Evolutionary conservation across 2,888 invertebrate genomes (phyloP).

Genomic region (Phytoseiulus persimilis): DNA sequence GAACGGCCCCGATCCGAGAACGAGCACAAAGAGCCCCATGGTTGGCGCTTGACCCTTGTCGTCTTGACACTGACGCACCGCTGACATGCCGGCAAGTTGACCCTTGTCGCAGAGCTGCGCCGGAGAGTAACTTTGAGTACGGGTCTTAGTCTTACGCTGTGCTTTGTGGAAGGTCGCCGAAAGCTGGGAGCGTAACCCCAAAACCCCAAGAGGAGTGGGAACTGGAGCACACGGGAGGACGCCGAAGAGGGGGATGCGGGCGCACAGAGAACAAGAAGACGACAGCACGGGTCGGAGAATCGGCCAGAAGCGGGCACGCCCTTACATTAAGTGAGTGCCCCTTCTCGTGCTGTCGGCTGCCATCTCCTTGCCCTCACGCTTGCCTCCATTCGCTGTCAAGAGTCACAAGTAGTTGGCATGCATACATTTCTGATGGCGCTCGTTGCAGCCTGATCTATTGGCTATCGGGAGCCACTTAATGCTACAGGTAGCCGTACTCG

Average conservation of each 20-base stretch:
- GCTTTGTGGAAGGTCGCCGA: too few species aligned
- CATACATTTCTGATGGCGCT: background rate
- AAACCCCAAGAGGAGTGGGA: too few species aligned
- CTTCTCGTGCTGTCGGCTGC: background rate
- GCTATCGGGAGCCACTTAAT: conserved; percentile 5
- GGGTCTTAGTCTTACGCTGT: too few species aligned
- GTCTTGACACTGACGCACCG: background rate
- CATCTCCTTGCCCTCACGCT: background rate
- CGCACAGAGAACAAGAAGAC: background rate
- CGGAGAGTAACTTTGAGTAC: too few species aligned
- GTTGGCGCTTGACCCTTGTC: background rate
- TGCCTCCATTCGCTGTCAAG: background rate
- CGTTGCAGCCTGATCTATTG: background rate
- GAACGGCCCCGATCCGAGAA: background rate
- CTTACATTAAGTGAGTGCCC: background rate
- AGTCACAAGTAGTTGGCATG: background rate
- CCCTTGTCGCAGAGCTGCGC: background rate
- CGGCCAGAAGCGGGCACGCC: background rate
- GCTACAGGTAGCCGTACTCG: background rate
- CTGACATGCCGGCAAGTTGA: background rate
- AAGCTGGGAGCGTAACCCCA: too few species aligned
- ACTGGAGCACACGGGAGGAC: too few species aligned
- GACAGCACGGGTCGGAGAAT: background rate
- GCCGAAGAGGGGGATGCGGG: background rate
- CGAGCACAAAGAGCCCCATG: background rate